Evolutionary conservation across 2,797 vertebrate species (phyloP).

Genomic region (Aselliscus stoliczkanus): DNA sequence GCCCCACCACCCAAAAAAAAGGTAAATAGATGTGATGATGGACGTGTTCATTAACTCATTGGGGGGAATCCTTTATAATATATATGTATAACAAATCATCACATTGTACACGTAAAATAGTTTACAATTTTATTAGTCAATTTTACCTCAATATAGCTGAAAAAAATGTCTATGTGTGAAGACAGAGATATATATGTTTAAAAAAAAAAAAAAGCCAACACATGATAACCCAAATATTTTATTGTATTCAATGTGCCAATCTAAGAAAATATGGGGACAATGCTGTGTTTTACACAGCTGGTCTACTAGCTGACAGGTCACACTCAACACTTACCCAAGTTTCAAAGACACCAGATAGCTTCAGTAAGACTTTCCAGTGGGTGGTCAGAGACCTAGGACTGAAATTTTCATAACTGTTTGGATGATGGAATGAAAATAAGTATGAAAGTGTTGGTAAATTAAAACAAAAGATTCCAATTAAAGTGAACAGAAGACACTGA

Average conservation of each 20-base stretch:
- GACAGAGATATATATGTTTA: not conserved
- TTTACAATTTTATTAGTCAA: not conserved
- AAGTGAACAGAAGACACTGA: slow-evolving; percentile 18
- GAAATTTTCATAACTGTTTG: not conserved
- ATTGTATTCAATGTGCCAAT: not conserved
- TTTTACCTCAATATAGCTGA: not conserved
- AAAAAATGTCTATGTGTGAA: not conserved
- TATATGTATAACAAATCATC: not conserved
- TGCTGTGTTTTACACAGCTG: not conserved
- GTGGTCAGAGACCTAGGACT: not conserved
- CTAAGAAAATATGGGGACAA: not conserved
- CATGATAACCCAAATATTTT: not conserved
- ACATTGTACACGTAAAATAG: not conserved
- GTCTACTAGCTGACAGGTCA: not conserved
- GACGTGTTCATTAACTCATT: not conserved
- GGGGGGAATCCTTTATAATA: not conserved
- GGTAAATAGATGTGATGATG: not conserved
- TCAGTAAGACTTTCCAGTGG: not conserved
- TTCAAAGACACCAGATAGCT: not conserved
- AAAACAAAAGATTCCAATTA: not conserved
- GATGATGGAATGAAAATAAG: not conserved
- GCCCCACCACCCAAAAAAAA: too few relatives aligned
- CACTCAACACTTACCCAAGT: not conserved
- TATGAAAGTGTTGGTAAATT: not conserved
- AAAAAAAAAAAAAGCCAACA: not conserved